Base-by-base conservation (phyloP, 2,113 vertebrate genomes). In the Penelope pileata region DNA sequence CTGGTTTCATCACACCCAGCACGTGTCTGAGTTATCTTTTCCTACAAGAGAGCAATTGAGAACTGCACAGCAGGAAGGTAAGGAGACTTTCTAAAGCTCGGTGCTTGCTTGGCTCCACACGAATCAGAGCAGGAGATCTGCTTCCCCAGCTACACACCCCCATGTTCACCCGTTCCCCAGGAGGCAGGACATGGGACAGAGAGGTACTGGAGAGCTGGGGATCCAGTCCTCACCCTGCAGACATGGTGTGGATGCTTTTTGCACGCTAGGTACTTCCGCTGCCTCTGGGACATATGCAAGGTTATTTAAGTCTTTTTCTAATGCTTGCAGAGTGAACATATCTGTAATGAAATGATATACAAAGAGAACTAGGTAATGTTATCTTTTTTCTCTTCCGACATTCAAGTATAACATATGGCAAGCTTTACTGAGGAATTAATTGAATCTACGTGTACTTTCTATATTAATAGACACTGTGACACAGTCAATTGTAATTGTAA, bases 281-380 rank as follows among this genome's bases (percentile, higher is more conserved):
- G 59, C 59, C 40, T 56, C 24, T 40, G 40, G 38, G 62, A 22
- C 10, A 40, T 7, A n/a, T 0, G 0, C 0, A 0, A 51, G 22
- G 50, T 56, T 88, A 5, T 40, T 66, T 18, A 36, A 54, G 47
- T 45, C 29, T 73, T 76, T 51, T n/a, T 21, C 15, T 8, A 1
- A 27, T 22, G 34, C 47, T 34, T 40, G 40, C 18, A 23, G n/a
- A 27, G 43, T 13, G 5, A 10, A 34, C 22, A 1, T 34, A 48
- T 12, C 54, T 78, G 10, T n/a, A 59, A 29, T 7, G 29, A 74
- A 89, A 73, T 9, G 12, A 62, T 64, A 42, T 5, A 32, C 22
- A 53, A 34, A 66, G 24, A 60, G 30, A 78, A 73, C 12, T n/a
- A 63, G 76, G 24, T 64, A 4, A 74, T 69, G 60, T 9, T 43